Base-by-base conservation (phyloP, 2,888 invertebrate genomes). In the Aphidius colemani region DNA sequence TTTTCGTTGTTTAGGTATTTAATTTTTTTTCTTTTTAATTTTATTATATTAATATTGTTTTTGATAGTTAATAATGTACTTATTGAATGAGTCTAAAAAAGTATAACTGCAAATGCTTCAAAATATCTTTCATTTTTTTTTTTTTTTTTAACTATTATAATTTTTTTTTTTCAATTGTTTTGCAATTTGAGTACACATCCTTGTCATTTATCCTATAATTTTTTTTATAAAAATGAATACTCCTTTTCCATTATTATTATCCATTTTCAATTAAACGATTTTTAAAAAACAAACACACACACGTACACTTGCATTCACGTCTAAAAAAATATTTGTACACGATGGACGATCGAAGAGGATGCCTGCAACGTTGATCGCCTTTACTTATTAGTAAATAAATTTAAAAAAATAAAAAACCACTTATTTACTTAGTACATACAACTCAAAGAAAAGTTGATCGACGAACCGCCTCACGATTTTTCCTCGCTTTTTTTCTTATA, bases 281-380 rank as follows among this genome's bases (percentile, higher is more conserved):
- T 30, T 30, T 30, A 30, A 45, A 30, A 39, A n/a, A n/a, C n/a
- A n/a, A n/a, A n/a, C n/a, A n/a, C 46, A 46, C 46, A 57, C 48
- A 57, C 57, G 46, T 46, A 46, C 57, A 40, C 56, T 30, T 18
- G 7, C 43, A 56, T 3, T 18, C 45, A n/a, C 39, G 3, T 53
- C 39, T 53, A 41, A 9, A 10, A 53, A 53, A 13, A 10, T n/a
- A 30, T 7, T 18, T 56, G 30, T 41, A 55, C 55, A 44, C 44
- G 18, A 44, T 43, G 44, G 44, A 56, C 43, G 7, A 56, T 57
- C 46, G 48, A 45, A 45, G 46, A 57, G 57, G 46, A 18, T 67
- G 70, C 60, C 65, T 65, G 66, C 69, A 64, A 64, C 64, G 65
- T 69, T 65, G 66, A 66, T 41, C 46, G 46, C 50, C 45, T 43